Evolutionary conservation across 1,140 invertebrate species (phyloP).

Genomic region (Chironomus striatipennis): DNA sequence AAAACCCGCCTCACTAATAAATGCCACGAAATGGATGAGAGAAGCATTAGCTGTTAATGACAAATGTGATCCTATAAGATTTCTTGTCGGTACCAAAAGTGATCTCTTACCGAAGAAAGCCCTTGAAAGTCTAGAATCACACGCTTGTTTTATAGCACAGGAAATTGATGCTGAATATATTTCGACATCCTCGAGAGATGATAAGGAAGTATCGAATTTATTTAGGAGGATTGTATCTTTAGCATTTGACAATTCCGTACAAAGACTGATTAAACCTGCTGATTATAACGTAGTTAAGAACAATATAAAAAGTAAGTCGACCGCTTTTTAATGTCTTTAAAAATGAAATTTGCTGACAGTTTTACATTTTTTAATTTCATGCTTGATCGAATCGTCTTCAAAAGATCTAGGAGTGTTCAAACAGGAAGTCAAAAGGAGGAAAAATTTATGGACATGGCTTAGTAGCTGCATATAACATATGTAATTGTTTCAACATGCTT

Average conservation of each 20-base stretch:
- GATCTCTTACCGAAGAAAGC: background rate
- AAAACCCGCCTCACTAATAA: background rate
- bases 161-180: constrained; percentile 17
- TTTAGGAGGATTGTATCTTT: background rate
- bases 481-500: background rate
- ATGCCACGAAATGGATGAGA: background rate
- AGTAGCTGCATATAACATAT: constrained; percentile 4
- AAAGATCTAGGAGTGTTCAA: background rate
- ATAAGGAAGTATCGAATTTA: background rate
- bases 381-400: background rate
- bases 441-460: constrained; percentile 15
- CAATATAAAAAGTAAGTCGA: constrained; percentile 11
- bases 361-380: background rate
- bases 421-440: background rate
- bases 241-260: constrained; percentile 16
- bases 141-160: background rate
- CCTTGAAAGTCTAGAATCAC: background rate
- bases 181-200: constrained; percentile 7
- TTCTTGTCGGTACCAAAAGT: constrained; percentile 4
- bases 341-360: background rate
- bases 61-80: background rate
- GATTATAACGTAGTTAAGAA: background rate
- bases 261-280: background rate
- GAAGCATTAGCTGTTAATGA: background rate
- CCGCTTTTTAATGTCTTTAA: background rate